These are phyloP conservation scores for Conus canariensis DNA, from an alignment of 2,888 invertebrate species.

Conservation along the genomic window DNA sequence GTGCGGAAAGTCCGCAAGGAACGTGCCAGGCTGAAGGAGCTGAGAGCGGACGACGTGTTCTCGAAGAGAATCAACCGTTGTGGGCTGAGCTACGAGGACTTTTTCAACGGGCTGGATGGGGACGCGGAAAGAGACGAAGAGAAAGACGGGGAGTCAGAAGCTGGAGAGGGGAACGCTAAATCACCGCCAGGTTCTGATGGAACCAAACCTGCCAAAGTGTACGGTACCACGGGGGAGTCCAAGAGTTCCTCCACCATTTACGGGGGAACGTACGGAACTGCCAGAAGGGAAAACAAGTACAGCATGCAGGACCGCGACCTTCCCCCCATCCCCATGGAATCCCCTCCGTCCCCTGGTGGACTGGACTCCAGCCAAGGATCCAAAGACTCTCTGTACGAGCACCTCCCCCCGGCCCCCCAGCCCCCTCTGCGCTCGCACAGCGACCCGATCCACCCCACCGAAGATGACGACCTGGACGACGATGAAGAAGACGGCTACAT, in stretches of 20 bases:
- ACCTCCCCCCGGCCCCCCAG: constrained; percentile 67
- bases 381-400: constrained; percentile 69
- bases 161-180: background rate
- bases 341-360: constrained; percentile 26
- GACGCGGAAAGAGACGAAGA: constrained; percentile 10
- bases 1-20: constrained; percentile 68
- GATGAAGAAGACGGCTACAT: constrained; percentile 70
- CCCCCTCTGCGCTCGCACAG: constrained; percentile 47
- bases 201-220: background rate
- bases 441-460: background rate
- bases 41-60: constrained; percentile 70
- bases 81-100: constrained; percentile 64
- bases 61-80: constrained; percentile 66
- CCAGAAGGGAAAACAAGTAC: constrained; percentile 15
- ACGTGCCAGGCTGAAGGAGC: constrained; percentile 68
- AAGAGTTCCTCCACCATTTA: background rate
- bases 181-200: background rate
- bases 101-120: constrained; percentile 48
- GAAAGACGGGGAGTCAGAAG: constrained; percentile 1
- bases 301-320: constrained; percentile 66
- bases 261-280: background rate
- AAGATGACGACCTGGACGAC: constrained; percentile 37
- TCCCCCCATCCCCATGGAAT: constrained; percentile 66
- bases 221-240: background rate
- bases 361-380: constrained; percentile 49